These are phyloP conservation scores for Rhadina sibilatrix DNA, from an alignment of 2,113 vertebrate genomes.

Conservation along the genomic window DNA sequence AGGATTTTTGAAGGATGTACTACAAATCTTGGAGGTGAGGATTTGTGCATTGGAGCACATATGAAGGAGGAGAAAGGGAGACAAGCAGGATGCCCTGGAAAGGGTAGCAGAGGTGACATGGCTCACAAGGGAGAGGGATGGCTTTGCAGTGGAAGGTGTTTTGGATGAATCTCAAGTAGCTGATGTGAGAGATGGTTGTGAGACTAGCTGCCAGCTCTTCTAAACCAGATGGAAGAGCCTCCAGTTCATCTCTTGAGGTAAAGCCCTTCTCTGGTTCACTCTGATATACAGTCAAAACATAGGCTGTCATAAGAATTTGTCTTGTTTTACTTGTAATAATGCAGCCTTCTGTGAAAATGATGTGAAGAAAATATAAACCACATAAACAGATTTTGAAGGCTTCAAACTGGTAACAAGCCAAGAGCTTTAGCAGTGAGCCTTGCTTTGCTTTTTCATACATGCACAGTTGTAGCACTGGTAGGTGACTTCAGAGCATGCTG, in stretches of 20 bases:
- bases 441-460: not conserved
- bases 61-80: not conserved
- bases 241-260: not conserved
- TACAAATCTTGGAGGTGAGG: not conserved
- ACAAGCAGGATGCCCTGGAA: not conserved
- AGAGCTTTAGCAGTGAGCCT: not conserved
- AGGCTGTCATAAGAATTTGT: not conserved
- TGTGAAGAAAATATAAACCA: not conserved
- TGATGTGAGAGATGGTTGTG: not conserved
- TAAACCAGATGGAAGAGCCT: not conserved
- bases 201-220: not conserved
- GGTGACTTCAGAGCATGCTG: not conserved
- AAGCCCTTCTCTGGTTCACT: not conserved
- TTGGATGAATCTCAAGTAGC: not conserved
- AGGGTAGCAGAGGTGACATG: not conserved
- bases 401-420: not conserved
- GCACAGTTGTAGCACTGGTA: not conserved
- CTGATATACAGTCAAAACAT: not conserved
- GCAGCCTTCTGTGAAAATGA: not conserved
- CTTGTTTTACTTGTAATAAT: not conserved
- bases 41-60: not conserved
- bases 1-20: not conserved
- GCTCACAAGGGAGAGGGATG: not conserved
- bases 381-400: not conserved
- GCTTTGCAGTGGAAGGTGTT: not conserved